Evolutionary conservation across 2,888 invertebrate genomes (phyloP), one percentile per base, ranked within the genome.

Genomic region (Punctoribates punctum): DNA sequence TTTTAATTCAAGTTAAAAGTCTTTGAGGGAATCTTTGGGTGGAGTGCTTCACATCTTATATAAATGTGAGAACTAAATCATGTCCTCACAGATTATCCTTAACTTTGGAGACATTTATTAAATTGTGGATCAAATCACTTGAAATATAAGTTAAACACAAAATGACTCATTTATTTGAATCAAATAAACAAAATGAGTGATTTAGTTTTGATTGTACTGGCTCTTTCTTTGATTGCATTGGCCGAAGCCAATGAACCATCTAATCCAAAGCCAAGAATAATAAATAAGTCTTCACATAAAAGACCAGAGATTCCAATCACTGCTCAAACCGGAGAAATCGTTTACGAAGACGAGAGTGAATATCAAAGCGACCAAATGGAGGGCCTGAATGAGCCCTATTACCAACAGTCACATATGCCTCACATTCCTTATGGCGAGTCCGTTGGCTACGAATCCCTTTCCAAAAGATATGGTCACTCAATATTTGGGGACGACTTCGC

Each of bases 401-500:
- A 2, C 1, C 42, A n/a, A 5, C n/a, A n/a, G 13, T 34, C 15
- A 15, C 70, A 20, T 15, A 3, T 34, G 3, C 38, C 3, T 0
- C 70, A 65, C 57, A 57, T 57, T 25, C 57, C 57, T 1, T 57
- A 57, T 57, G 9, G 5, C 2, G 57, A 57, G 17, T 13, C n/a
- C 5, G 2, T 13, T 57, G 23, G 20, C 57, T 20, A 9, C n/a
- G 51, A 13, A 51, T 51, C 51, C 5, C 20, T 51, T 27, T 20
- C 42, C 25, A 62, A 46, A 51, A 42, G 65, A 46, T 27, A 27
- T 27, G 27, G 67, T 11, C 23, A 34, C 15, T n/a, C 23, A 29
- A 38, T 62, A 4, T 23, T 67, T 46, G 46, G 72, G 13, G 75
- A 75, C 11, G 75, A 75, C 38, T 75, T 75, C 23, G 65, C 75